Evolutionary conservation across 1,140 invertebrate species (phyloP), one percentile per base, ranked within the genome.

Genomic region (Zaprionus vittiger): DNA sequence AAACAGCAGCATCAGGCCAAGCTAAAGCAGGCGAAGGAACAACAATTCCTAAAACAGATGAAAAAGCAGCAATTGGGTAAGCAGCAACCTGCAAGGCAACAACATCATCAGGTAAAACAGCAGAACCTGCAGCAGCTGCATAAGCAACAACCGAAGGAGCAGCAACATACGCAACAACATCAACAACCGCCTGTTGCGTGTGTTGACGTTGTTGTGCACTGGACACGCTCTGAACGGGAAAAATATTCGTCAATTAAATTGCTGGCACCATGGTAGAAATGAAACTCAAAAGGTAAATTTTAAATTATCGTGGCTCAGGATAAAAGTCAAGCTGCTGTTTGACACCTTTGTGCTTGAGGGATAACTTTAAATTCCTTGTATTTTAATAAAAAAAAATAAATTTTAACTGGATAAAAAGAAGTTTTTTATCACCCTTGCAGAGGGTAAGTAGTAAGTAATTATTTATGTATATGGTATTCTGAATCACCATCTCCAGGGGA

Each of bases 261-360:
- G 26, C 28, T 73, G 66, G 69, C 83, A 3, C 83, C 83, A 5
- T 85, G 83, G 83, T 82, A 86, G 54, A 34, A 34, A 34, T 34
- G 9, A 34, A 34, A 34, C 31, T 9, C 31, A 11, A 31, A 31
- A 31, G 28, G 7, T 9, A 31, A 31, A 31, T 31, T 31, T 9
- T 31, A 31, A 34, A 34, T 34, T 34, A 34, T 11, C 9, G 31
- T 7, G 28, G 28, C 28, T 31, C 7, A 31, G 31, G 31, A 3
- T 11, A 34, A 34, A 34, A 34, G 31, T 34, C 31, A 11, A 34
- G 2, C 4, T 11, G 9, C 31, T 0, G 31, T 22, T 24, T 12
- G 20, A 52, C 47, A 12, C 4, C 9, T 14, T 14, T 1, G 22
- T 52, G 47, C 47, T 52, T 52, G 47, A 52, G 22, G 47, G 47